Evolutionary conservation across 1,140 invertebrate species (phyloP), one percentile per base, ranked within the genome.

Genomic region (Musca vetustissima): DNA sequence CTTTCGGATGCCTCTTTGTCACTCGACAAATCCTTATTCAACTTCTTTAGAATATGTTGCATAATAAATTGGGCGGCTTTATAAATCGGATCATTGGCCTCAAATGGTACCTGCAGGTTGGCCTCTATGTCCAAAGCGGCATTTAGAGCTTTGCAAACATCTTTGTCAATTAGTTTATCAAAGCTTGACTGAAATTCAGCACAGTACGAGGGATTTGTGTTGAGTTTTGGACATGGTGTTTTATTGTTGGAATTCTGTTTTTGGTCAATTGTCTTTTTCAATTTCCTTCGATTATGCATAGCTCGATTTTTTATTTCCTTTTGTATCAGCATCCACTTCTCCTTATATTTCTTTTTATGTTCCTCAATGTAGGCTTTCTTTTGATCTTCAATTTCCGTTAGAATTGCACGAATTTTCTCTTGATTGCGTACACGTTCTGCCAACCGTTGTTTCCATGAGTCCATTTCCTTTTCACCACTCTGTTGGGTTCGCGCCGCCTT

Each of bases 11-110:
- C 71, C 17, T 73, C 75, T 7, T 69, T 66, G 67, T 81, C 77
- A 1, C 74, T 72, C 55, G 76, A 78, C 4, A 81, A 69, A 69
- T 81, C 79, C 15, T 71, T 70, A 24, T 75, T 70, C 21, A 78
- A 71, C 0, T 73, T 75, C 1, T 53, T 66, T 15, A 81, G 36
- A 22, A 81, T 78, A 24, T 81, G 61, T 55, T 76, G 73, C 48
- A 75, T 70, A 3, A 81, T 81, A 3, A 75, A 81, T 17, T 79
- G 72, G 1, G 79, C 79, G 4, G 79, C 77, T 69, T 81, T 81
- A 25, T 81, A 81, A 49, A 81, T 81, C 17, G 79, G 76, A 72
- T 81, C 79, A 36, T 77, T 71, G 11, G 72, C 49, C 1, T 73
- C 65, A 47, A 79, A 78, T 6, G 72, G 75, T 7, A 78, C 48